These are phyloP conservation scores for Ecliptopera silaceata DNA, from an alignment of 2,888 invertebrate species.

Conservation along the genomic window DNA sequence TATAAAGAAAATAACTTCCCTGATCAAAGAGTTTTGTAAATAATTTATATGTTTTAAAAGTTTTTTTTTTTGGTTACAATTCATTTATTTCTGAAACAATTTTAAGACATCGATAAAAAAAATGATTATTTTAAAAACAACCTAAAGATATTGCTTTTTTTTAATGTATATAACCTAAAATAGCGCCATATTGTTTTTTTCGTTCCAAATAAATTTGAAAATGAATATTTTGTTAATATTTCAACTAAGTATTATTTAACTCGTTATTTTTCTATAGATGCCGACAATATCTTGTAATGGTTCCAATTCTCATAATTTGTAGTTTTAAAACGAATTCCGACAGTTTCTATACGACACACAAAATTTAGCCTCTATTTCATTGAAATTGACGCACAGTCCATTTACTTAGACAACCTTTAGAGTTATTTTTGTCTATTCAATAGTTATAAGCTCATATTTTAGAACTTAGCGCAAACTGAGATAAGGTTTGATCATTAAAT, in stretches of 20 bases:
- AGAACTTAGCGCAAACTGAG: neutral
- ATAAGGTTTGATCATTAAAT: neutral
- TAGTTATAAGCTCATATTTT: neutral
- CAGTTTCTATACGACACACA: neutral
- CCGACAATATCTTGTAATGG: constrained; percentile 9
- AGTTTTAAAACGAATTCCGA: constrained; percentile 4
- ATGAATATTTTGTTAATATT: too few species aligned
- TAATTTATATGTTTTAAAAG: constrained; percentile 3
- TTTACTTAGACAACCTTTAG: constrained; percentile 17
- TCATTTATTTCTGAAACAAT: neutral
- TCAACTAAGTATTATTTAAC: too few species aligned
- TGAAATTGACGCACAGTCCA: constrained; percentile 15
- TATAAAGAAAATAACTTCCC: constrained; percentile 13
- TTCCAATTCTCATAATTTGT: neutral
- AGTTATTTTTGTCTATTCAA: constrained; percentile 15
- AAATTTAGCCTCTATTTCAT: constrained; percentile 10
- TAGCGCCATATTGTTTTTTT: too few species aligned
- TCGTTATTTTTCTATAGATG: constrained; percentile 12
- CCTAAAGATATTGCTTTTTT: neutral
- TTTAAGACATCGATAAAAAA: constrained; percentile 7
- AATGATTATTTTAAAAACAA: neutral
- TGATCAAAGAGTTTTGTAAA: neutral
- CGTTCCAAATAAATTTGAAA: too few species aligned
- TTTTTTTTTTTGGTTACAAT: constrained; percentile 9
- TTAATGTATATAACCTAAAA: too few species aligned